Evolutionary conservation across 2,113 vertebrate species (phyloP).

Genomic region (Percopsis transmontana): DNA sequence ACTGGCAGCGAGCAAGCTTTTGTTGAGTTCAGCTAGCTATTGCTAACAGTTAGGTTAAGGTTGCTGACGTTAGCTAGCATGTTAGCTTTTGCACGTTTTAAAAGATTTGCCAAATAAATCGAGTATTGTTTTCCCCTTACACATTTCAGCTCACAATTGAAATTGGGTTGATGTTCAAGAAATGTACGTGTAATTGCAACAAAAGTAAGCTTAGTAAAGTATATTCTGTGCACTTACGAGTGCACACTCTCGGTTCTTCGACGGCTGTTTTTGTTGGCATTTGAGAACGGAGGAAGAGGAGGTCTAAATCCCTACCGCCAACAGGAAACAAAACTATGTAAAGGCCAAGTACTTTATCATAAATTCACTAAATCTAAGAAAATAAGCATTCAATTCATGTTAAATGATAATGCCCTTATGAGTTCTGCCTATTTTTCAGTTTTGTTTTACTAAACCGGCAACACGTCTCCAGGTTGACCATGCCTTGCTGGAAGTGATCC

Average conservation of each 20-base stretch:
- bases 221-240: slow-evolving; percentile 73
- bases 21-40: slow-evolving; percentile 63
- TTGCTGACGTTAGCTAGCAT: slow-evolving; percentile 57
- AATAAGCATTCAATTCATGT: not conserved
- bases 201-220: slow-evolving; percentile 24
- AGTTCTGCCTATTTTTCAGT: not conserved
- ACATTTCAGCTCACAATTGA: not conserved
- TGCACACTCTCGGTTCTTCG: slow-evolving; percentile 71
- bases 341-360: slow-evolving; percentile 45
- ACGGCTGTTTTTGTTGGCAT: slow-evolving; percentile 82
- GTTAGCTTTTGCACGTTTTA: slow-evolving; percentile 68
- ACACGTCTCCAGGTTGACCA: not conserved
- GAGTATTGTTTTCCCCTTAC: slow-evolving; percentile 10
- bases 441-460: not conserved
- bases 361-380: not conserved
- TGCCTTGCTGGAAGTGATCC: slow-evolving; percentile 2
- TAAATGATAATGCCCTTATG: not conserved
- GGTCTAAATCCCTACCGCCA: slow-evolving; percentile 76
- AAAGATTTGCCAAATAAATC: slow-evolving; percentile 27
- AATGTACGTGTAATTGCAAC: slow-evolving; percentile 8
- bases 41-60: slow-evolving; percentile 55
- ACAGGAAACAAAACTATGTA: slow-evolving; percentile 77
- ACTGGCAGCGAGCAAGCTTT: slow-evolving; percentile 50
- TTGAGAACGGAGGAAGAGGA: slow-evolving; percentile 81
- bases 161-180: not conserved